These are phyloP conservation scores for Agonum fuliginosum DNA, from an alignment of 2,888 invertebrate genomes.

Conservation along the genomic window DNA sequence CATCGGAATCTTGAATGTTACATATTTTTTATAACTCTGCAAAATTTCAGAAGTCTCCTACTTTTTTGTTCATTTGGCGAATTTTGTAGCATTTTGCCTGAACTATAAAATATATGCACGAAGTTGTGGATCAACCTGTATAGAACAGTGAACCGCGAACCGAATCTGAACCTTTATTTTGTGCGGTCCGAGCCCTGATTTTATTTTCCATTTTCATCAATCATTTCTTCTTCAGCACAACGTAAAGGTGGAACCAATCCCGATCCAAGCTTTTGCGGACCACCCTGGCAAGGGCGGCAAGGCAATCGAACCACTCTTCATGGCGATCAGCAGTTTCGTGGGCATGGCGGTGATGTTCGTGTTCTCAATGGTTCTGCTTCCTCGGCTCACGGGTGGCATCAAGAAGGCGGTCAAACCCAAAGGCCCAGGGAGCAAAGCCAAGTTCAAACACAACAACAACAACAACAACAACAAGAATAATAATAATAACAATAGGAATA, in stretches of 20 bases:
- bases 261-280: slow-evolving; percentile 62
- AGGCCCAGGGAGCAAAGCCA: not conserved
- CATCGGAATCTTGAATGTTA: too few relatives aligned
- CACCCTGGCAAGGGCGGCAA: slow-evolving; percentile 65
- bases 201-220: not conserved
- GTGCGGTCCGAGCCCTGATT: too few relatives aligned
- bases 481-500: not conserved
- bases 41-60: too few relatives aligned
- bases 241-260: slow-evolving; percentile 68
- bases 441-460: not conserved
- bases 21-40: too few relatives aligned
- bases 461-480: not conserved
- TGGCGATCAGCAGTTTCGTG: slow-evolving; percentile 77
- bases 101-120: too few relatives aligned
- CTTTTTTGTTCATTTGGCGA: too few relatives aligned
- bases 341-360: slow-evolving; percentile 76
- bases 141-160: too few relatives aligned
- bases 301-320: slow-evolving; percentile 74
- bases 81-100: too few relatives aligned
- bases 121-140: too few relatives aligned
- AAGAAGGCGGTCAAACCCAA: not conserved
- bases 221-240: slow-evolving; percentile 71
- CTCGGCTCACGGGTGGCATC: slow-evolving; percentile 63
- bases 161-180: too few relatives aligned
- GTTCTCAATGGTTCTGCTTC: slow-evolving; percentile 74